Evolutionary conservation across 2,797 vertebrate species (phyloP), one percentile per base, ranked within the genome.

Genomic region (Psittacula echo): DNA sequence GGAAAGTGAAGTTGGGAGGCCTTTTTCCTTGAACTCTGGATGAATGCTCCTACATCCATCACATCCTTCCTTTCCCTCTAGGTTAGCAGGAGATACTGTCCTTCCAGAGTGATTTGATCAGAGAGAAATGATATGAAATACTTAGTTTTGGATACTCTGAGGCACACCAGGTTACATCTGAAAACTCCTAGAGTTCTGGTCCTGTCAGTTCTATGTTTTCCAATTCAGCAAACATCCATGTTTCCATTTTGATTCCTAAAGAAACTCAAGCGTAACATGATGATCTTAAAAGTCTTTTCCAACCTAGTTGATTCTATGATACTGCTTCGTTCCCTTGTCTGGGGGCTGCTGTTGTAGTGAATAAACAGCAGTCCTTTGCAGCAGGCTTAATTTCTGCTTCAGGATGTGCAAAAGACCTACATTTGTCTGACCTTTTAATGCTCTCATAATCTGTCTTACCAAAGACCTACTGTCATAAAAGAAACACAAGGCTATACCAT

Each of bases 201-300:
- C 50, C 41, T 76, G 42, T 74, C 34, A 32, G 0, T 90, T 73
- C 64, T 61, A 21, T 4, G 1, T 90, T 75, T 92, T 80, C 18
- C 62, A 11, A 7, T 89, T n/a, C 32, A 50, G 39, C 42, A 74
- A 61, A 42, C 7, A 14, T 76, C 2, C 1, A 0, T 34, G 45
- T 83, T 92, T 42, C 71, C 30, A 26, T 80, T 56, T 54, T 0
- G 3, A 4, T 60, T 44, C 39, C 54, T 61, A 17, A 70, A 87
- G 80, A 85, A 73, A 48, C 14, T 42, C 10, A 23, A 68, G 30
- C 1, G 0, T 44, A 42, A 20, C 0, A 0, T 11, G 44, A 13
- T 74, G 29, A 60, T 60, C 34, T 17, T 37, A 37, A 37, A 60
- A 11, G 15, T 24, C 34, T 60, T 60, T 60, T 60, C 58, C 58